These are phyloP conservation scores for Hydropsyche tenuis DNA, from an alignment of 1,140 invertebrate species.

Conservation along the genomic window DNA sequence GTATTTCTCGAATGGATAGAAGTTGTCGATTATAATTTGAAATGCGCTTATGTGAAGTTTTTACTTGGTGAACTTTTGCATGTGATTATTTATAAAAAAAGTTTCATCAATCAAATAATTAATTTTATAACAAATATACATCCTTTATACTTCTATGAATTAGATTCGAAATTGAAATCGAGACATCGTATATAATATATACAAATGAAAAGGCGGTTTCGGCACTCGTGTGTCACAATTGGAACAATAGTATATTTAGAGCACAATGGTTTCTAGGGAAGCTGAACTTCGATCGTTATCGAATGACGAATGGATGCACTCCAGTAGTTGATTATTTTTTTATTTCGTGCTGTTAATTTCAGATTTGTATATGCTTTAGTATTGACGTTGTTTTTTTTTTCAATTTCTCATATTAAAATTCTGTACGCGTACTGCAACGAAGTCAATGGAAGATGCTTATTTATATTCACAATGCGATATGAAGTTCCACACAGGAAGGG, in stretches of 20 bases:
- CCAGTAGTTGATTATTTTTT: too few relatives aligned
- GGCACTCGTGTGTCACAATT: neutral
- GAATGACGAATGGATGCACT: slow-evolving; percentile 3
- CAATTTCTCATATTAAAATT: neutral
- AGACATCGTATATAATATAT: too few relatives aligned
- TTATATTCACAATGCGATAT: slow-evolving; percentile 10
- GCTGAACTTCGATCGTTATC: slow-evolving; percentile 20
- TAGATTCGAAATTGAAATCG: too few relatives aligned
- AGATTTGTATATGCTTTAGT: neutral
- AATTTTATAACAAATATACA: too few relatives aligned
- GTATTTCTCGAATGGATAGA: too few relatives aligned
- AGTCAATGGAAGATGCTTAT: neutral
- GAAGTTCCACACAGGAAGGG: slow-evolving; percentile 16
- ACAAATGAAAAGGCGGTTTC: too few relatives aligned
- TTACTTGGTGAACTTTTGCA: too few relatives aligned
- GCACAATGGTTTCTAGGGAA: slow-evolving; percentile 4
- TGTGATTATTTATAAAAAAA: too few relatives aligned
- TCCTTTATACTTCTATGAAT: too few relatives aligned
- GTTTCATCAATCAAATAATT: too few relatives aligned
- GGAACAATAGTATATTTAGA: slow-evolving; percentile 21
- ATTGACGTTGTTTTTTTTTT: neutral
- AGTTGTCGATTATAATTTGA: too few relatives aligned
- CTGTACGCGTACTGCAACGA: neutral
- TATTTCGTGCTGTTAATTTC: neutral
- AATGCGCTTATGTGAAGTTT: too few relatives aligned